Evolutionary conservation across 2,888 invertebrate genomes (phyloP).

Genomic region (Mycalesis mineus): DNA sequence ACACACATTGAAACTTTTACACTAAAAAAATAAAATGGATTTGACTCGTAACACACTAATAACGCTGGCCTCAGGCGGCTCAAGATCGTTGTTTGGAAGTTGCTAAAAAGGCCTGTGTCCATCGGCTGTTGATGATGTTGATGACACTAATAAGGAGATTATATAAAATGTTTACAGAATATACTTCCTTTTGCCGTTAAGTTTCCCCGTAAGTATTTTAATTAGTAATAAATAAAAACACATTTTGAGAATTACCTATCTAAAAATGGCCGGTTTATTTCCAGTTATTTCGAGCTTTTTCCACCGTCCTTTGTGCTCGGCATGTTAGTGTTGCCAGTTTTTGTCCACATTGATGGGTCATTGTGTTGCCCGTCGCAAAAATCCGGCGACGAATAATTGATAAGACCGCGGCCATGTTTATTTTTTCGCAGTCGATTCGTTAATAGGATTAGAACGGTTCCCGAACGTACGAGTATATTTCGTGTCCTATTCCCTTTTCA

Average conservation of each 20-base stretch:
- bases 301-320: conserved; percentile 48
- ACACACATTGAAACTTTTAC: too few relatives aligned
- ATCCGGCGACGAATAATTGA: conserved; percentile 66
- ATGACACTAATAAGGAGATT: too few relatives aligned
- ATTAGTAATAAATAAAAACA: too few relatives aligned
- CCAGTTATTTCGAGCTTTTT: conserved; percentile 38
- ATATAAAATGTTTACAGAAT: too few relatives aligned
- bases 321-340: conserved; percentile 62
- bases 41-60: too few relatives aligned
- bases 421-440: conserved; percentile 46
- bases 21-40: too few relatives aligned
- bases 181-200: too few relatives aligned
- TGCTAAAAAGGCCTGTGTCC: too few relatives aligned
- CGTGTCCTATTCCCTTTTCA: not conserved
- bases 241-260: not conserved
- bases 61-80: too few relatives aligned
- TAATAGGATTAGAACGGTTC: conserved; percentile 53
- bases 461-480: conserved; percentile 11
- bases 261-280: conserved; percentile 29
- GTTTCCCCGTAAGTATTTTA: too few relatives aligned
- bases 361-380: conserved; percentile 67
- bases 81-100: too few relatives aligned
- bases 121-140: too few relatives aligned
- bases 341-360: conserved; percentile 66
- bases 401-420: conserved; percentile 38